Conservation (phyloP, 2,797 vertebrate species). For the Melanotaenia nigrans region DNA sequence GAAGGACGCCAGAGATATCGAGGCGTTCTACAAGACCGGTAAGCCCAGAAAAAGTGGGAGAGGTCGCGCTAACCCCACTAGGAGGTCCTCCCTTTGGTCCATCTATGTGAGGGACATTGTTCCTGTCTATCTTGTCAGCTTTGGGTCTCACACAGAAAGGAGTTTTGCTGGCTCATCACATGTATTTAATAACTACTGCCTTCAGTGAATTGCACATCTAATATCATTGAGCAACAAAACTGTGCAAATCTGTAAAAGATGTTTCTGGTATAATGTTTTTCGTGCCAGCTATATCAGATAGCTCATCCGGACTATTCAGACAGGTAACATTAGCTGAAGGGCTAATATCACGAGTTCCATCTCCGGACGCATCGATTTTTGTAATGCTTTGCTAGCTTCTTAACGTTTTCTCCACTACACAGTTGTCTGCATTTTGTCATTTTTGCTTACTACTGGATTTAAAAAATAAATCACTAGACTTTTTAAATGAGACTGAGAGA, state of each 20-base stretch:
- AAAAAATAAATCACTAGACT: not conserved
- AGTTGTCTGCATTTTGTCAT: accelerated
- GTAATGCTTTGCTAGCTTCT: not conserved
- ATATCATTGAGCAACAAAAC: not conserved
- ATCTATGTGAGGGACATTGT: constrained; percentile 66
- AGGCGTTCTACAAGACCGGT: constrained; percentile 94
- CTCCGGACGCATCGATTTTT: constrained; percentile 46
- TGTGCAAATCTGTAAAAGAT: not conserved
- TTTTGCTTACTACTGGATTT: too few relatives aligned
- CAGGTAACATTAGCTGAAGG: constrained; percentile 47
- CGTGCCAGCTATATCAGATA: not conserved
- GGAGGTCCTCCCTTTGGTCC: constrained; percentile 51
- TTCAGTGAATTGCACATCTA: not conserved
- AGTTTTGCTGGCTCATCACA: not conserved
- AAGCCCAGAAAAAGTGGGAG: constrained; percentile 65
- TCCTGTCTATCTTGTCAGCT: constrained; percentile 51
- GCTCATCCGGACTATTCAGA: constrained; percentile 27
- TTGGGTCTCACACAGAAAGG: constrained; percentile 14
- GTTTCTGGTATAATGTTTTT: constrained; percentile 14
- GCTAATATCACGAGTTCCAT: constrained; percentile 62
- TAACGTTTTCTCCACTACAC: not conserved
- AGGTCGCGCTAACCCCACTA: constrained; percentile 31
- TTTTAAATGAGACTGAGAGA: not conserved
- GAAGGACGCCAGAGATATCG: constrained; percentile 94
- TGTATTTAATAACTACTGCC: not conserved